Conservation (phyloP, 2,113 vertebrate species). For the Poeciliopsis turrubarensis region DNA sequence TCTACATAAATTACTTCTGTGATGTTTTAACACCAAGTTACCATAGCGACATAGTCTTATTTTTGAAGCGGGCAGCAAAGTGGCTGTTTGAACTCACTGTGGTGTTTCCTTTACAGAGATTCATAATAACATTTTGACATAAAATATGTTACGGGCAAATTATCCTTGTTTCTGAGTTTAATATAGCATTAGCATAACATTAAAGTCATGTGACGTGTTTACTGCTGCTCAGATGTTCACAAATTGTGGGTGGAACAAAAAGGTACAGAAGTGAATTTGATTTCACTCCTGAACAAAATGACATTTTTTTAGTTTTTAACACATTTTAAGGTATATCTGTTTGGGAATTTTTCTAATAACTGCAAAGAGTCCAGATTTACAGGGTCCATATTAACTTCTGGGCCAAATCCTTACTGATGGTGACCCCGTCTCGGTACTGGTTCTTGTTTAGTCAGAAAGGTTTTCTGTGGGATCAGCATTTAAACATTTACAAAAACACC, state of each 20-base stretch:
- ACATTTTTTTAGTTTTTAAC: constrained; percentile 17
- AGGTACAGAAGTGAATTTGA: no score
- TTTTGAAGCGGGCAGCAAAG: background rate
- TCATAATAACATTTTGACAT: background rate
- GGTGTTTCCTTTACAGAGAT: background rate
- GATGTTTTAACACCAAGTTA: background rate
- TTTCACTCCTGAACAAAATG: constrained; percentile 16
- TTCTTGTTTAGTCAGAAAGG: no score
- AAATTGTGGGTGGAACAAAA: no score
- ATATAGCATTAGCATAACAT: background rate
- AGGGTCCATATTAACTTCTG: no score
- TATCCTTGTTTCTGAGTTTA: background rate
- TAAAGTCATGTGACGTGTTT: background rate
- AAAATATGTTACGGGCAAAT: background rate
- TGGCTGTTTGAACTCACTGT: background rate
- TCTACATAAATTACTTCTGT: background rate
- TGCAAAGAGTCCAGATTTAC: no score
- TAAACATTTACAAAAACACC: no score
- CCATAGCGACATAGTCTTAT: background rate
- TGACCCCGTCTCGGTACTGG: no score
- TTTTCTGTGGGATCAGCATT: no score
- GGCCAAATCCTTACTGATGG: no score
- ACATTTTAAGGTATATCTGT: no score
- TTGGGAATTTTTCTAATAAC: no score
- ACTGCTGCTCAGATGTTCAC: no score